phyloP scores from a whole-genome alignment of 2,888 invertebrate genomes.

The Aethes cnicana region DNA sequence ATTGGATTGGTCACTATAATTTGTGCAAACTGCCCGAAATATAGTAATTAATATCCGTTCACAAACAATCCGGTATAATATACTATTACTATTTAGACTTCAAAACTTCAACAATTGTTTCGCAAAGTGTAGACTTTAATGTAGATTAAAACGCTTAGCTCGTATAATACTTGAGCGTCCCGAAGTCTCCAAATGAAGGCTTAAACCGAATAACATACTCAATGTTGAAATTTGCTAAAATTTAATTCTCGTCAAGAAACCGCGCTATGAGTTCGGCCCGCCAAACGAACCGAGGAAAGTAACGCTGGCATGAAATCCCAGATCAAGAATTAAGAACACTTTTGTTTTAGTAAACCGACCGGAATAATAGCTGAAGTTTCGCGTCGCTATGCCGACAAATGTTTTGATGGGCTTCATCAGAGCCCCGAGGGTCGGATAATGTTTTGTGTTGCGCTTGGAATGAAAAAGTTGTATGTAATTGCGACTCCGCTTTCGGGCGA shows the following conservation, averaged over 20 bases:
- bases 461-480: slow-evolving; percentile 48
- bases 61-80: too few relatives aligned
- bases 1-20: too few relatives aligned
- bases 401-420: slow-evolving; percentile 72
- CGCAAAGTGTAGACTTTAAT: too few relatives aligned
- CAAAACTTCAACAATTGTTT: too few relatives aligned
- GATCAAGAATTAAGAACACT: slow-evolving; percentile 73
- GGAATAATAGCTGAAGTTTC: slow-evolving; percentile 73
- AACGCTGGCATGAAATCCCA: slow-evolving; percentile 72
- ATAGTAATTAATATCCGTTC: too few relatives aligned
- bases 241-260: slow-evolving; percentile 61
- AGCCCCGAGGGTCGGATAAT: slow-evolving; percentile 60
- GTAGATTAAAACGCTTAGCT: too few relatives aligned
- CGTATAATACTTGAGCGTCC: slow-evolving; percentile 47
- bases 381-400: slow-evolving; percentile 72
- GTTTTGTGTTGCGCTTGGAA: slow-evolving; percentile 54
- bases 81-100: too few relatives aligned
- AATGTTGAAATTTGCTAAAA: slow-evolving; percentile 60
- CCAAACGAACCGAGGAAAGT: slow-evolving; percentile 65
- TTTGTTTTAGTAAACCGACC: slow-evolving; percentile 73
- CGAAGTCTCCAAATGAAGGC: slow-evolving; percentile 50
- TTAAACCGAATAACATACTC: slow-evolving; percentile 50
- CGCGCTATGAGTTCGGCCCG: slow-evolving; percentile 43
- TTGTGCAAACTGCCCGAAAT: too few relatives aligned
- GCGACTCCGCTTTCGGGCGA: slow-evolving; percentile 9